Conservation (phyloP, 2,113 vertebrate species). For the Lampris megalopsis region DNA sequence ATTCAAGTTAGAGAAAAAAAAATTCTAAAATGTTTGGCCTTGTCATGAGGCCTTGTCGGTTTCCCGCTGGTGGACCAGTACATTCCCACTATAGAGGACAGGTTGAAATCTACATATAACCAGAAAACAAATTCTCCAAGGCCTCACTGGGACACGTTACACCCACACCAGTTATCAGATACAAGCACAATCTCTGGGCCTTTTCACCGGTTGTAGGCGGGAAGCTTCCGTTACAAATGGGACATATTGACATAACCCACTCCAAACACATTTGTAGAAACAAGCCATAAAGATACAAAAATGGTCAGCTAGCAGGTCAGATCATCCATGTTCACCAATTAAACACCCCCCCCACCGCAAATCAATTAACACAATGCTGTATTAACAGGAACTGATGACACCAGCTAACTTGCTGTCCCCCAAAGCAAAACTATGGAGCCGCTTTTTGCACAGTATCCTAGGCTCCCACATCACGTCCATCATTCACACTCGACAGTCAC, state of each 20-base stretch:
- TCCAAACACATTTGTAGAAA: too few relatives aligned
- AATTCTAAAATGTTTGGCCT: too few relatives aligned
- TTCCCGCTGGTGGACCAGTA: constrained; percentile 3
- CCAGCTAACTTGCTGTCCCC: neutral
- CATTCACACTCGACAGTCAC: constrained; percentile 1
- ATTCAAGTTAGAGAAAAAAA: too few relatives aligned
- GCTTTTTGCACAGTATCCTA: constrained; percentile 59
- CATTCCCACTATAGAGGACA: constrained; percentile 17
- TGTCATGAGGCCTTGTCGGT: too few relatives aligned
- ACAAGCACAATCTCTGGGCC: neutral
- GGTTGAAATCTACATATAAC: constrained; percentile 23
- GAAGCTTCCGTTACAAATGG: neutral
- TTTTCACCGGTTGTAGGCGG: constrained; percentile 25
- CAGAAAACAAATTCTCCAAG: constrained; percentile 46
- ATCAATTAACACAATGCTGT: too few relatives aligned
- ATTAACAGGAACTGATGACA: neutral
- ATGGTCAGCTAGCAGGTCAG: too few relatives aligned
- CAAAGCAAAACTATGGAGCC: constrained; percentile 53
- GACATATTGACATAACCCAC: too few relatives aligned
- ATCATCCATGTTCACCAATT: too few relatives aligned
- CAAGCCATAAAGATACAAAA: too few relatives aligned
- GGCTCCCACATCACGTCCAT: constrained; percentile 48
- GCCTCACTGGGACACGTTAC: constrained; percentile 44
- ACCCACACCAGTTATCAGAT: constrained; percentile 49
- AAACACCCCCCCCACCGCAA: too few relatives aligned